Base-by-base conservation (phyloP, 2,888 invertebrate genomes). In the Acronicta leporina region DNA sequence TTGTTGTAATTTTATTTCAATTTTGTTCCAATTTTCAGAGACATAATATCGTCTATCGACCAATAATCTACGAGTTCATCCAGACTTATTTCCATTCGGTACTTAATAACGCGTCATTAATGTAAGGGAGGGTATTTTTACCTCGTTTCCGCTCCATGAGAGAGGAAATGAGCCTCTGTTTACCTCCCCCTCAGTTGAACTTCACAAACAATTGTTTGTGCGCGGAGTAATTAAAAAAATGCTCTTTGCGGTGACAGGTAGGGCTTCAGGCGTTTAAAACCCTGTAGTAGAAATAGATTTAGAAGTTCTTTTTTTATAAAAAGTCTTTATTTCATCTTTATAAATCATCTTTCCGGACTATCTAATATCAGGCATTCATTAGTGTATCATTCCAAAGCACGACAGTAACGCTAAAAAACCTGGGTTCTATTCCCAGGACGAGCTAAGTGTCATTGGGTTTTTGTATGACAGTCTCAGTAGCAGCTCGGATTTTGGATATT, bases 41-140 rank as follows among this genome's bases (percentile, higher is more conserved):
- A 40, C 49, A 30, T 0, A 2, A 30, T 1, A 33, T 9, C 11
- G 0, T 33, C 4, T 51, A 47, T 20, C 47, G 16, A 35, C 45
- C 58, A 50, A 63, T 47, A 50, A 43, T 38, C 46, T 53, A 48
- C 42, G n/a, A 25, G n/a, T 41, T 9, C 52, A 47, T 44, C 63
- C 50, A 53, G 48, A 47, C 49, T 54, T 68, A 68, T 68, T 53
- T 58, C 68, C 68, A 49, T 68, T 56, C 38, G 43, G 63, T 53
- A 63, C 62, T 75, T 72, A 67, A 75, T 73, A 75, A 70, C 64
- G 67, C 63, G 68, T 70, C 73, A 75, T 76, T 76, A 75, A 65
- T 57, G 58, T 66, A 55, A 53, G 65, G 41, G 59, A 59, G 57
- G 60, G 58, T 14, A 65, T 74, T 76, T 77, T 70, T 72, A 75